Evolutionary conservation across 2,113 vertebrate genomes (phyloP).

Genomic region (Bos indicus): DNA sequence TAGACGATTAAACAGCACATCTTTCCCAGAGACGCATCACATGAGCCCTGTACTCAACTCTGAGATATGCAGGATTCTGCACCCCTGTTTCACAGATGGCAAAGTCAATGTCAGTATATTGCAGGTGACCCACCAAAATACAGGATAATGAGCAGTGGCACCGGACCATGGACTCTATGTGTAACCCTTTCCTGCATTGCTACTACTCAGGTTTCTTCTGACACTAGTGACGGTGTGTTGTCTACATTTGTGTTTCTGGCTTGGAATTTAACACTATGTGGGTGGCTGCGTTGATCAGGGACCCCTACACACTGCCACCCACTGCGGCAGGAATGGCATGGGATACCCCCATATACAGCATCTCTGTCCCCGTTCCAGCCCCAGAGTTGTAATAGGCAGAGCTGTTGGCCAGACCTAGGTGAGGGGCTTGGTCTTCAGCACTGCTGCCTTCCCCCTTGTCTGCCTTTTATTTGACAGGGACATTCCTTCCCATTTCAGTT

Average conservation of each 20-base stretch:
- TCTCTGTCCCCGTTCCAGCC: neutral
- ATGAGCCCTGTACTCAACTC: neutral
- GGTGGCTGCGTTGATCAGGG: neutral
- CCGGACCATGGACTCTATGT: neutral
- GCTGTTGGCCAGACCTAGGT: neutral
- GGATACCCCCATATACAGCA: too few species aligned
- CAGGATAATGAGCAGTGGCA: neutral
- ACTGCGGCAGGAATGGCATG: fast-evolving
- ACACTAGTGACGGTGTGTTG: neutral
- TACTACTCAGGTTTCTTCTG: neutral
- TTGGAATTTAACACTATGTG: neutral
- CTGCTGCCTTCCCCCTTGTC: neutral
- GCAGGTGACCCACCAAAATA: neutral
- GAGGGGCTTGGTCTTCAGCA: neutral
- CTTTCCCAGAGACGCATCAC: neutral
- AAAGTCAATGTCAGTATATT: neutral
- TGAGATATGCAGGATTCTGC: neutral
- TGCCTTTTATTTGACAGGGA: neutral
- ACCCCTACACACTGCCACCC: neutral
- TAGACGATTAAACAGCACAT: neutral
- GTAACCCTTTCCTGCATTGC: neutral
- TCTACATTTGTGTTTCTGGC: neutral
- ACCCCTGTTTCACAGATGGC: neutral
- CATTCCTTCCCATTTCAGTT: neutral
- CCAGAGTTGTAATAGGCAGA: neutral